Evolutionary conservation across 2,113 vertebrate species (phyloP), one percentile per base, ranked within the genome.

Genomic region (Erpornis zantholeuca): DNA sequence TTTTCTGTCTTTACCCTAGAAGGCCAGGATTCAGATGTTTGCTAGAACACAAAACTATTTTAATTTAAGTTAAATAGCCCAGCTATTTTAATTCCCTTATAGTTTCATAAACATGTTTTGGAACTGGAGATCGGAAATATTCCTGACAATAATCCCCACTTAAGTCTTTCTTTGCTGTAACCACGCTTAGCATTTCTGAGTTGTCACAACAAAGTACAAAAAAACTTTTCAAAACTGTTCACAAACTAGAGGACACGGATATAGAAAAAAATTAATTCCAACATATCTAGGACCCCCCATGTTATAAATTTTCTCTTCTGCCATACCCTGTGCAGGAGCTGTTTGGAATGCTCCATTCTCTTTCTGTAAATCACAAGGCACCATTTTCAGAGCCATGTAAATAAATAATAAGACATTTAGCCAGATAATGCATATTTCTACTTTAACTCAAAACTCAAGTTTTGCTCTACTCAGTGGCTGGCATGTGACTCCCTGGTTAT

Each of bases 1-100:
- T 91, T 94, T 90, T 90, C 82, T 70, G 5, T 70, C 86, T 70
- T 95, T 92, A 75, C 92, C 88, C 53, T 94, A 90, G 60, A 95
- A 94, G 94, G 90, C 35, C 72, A 65, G 38, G 69, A 66, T 89
- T 77, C 56, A 44, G 38, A 69, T 3, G 44, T 38, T 57, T 50
- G 10, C 56, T 63, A 35, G n/a, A 88, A 70, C 60, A 72, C 53
- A 45, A 40, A 84, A 65, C n/a, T 91, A 92, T 89, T 94, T 90
- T 61, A 84, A 91, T 49, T 87, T 45, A 75, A 75, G 21, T 50
- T 54, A 82, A 90, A 84, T 17, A 94, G 72, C 31, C 28, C 13
- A 63, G 60, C 52, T 92, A 86, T 92, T 91, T 82, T 82, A 86
- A 56, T 90, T 49, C 69, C 75, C 27, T 82, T 75, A 72, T 45